Evolutionary conservation across 2,888 invertebrate species (phyloP).

Genomic region (Sphaerophoria rueppellii): DNA sequence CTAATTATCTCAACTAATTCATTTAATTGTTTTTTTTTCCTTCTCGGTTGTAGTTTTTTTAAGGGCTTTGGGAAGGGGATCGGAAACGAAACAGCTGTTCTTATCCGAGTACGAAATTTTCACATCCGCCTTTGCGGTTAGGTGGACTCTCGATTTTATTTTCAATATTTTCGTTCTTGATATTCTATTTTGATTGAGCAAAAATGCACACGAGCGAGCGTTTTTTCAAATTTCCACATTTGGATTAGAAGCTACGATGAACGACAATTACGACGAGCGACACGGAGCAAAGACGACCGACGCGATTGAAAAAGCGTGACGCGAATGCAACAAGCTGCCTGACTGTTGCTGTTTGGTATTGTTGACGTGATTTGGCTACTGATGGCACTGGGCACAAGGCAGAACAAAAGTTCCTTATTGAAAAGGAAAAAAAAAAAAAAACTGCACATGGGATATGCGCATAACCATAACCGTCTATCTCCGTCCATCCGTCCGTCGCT

Average conservation of each 20-base stretch:
- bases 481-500: not conserved
- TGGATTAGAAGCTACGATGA: too few species aligned
- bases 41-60: not conserved
- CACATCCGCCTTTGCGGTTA: constrained; percentile 48
- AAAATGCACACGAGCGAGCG: constrained; percentile 64
- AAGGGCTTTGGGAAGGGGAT: not conserved
- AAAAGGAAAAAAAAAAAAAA: constrained; percentile 8
- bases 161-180: constrained; percentile 3
- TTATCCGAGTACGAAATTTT: constrained; percentile 6
- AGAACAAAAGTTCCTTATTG: constrained; percentile 37
- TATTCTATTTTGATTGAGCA: constrained; percentile 25
- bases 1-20: constrained; percentile 6
- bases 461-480: constrained; percentile 26
- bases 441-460: constrained; percentile 68
- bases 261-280: too few species aligned
- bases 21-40: not conserved
- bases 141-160: constrained; percentile 22
- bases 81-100: constrained; percentile 61
- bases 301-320: constrained; percentile 59
- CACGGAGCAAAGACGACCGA: constrained; percentile 1
- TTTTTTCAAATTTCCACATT: not conserved
- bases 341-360: constrained; percentile 62
- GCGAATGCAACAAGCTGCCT: constrained; percentile 71
- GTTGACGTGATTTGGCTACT: constrained; percentile 50
- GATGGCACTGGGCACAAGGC: not conserved